A percentile compares a stretch with the other conserved stretches of the same genome.
phyloP scores from a whole-genome alignment of 2,797 vertebrate genomes.

The Okamejei kenojei region DNA sequence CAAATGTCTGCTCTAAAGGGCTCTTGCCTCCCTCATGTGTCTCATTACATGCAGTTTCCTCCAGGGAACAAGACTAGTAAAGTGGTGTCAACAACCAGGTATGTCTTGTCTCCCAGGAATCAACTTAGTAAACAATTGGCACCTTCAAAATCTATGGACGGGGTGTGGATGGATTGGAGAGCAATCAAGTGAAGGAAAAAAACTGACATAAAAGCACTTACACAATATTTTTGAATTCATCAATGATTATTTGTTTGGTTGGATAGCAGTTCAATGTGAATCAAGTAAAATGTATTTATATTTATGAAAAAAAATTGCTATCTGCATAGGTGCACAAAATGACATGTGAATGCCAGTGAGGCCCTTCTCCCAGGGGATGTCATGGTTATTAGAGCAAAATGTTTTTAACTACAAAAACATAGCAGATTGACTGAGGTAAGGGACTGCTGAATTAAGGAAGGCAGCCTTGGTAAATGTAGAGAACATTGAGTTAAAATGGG shows the following conservation, averaged over 20 bases:
- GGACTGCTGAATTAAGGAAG: background rate
- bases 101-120: background rate
- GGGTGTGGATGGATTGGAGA: background rate
- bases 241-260: background rate
- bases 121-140: constrained; percentile 3
- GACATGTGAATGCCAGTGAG: background rate
- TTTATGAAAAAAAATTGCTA: background rate
- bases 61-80: background rate
- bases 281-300: background rate
- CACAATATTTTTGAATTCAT: background rate
- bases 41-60: background rate
- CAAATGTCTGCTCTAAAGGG: background rate
- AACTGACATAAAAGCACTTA: background rate
- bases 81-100: constrained; percentile 23
- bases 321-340: background rate
- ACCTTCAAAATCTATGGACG: background rate
- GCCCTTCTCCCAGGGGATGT: background rate
- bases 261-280: background rate
- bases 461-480: background rate
- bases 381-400: background rate
- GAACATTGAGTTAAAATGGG: background rate
- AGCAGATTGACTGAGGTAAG: background rate
- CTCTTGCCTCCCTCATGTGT: constrained; percentile 21
- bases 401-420: background rate
- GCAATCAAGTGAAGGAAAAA: background rate